Evolutionary conservation across 2,797 vertebrate genomes (phyloP).

Genomic region (Enteromius thamalakanensis): DNA sequence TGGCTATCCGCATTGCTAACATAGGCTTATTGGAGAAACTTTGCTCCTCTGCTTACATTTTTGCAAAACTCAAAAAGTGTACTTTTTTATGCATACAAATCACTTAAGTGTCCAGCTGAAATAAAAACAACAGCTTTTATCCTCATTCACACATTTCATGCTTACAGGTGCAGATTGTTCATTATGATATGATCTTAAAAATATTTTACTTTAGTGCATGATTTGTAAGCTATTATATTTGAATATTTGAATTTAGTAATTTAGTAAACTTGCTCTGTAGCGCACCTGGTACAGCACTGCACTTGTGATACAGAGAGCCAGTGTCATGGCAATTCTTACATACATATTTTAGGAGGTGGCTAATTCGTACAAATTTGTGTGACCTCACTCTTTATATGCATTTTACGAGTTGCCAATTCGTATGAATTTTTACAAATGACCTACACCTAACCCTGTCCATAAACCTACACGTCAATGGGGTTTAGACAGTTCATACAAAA

Average conservation of each 20-base stretch:
- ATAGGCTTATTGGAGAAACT: background rate
- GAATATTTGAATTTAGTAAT: background rate
- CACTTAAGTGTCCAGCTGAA: background rate
- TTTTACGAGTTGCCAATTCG: too few relatives aligned
- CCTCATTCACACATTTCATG: background rate
- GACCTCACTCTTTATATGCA: too few relatives aligned
- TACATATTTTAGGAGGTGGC: too few relatives aligned
- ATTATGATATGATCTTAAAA: background rate
- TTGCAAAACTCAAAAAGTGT: background rate
- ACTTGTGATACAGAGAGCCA: too few relatives aligned
- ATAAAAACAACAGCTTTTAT: background rate
- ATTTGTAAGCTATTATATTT: background rate
- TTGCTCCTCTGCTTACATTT: background rate
- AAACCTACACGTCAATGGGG: too few relatives aligned
- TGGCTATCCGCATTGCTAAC: background rate
- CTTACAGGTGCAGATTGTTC: background rate
- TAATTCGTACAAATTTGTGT: too few relatives aligned
- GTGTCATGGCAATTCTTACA: too few relatives aligned
- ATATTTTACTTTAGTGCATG: background rate
- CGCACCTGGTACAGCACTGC: too few relatives aligned
- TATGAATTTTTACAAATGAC: too few relatives aligned
- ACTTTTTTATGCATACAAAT: too few relatives aligned
- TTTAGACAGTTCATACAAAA: too few relatives aligned
- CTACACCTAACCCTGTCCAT: too few relatives aligned
- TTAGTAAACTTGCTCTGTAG: background rate